Evolutionary conservation across 2,888 invertebrate genomes (phyloP).

Genomic region (Dicranocentrus wangi): DNA sequence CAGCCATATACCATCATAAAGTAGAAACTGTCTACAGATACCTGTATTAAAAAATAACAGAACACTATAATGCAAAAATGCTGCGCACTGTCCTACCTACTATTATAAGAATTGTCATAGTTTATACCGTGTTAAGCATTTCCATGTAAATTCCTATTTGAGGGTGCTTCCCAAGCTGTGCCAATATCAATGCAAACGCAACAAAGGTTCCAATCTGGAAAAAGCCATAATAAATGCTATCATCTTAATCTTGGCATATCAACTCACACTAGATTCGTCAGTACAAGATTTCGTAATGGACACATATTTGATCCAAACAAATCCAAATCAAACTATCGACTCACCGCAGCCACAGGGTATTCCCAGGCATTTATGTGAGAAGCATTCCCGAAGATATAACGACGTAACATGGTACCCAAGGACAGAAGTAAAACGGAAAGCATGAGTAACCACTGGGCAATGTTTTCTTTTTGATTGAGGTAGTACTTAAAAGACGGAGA

Average conservation of each 20-base stretch:
- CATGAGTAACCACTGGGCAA: neutral
- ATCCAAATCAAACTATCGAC: neutral
- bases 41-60: neutral
- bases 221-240: neutral
- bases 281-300: neutral
- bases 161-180: neutral
- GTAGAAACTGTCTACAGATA: neutral
- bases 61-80: neutral
- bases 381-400: neutral
- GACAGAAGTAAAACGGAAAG: neutral
- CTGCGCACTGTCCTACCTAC: too few relatives aligned
- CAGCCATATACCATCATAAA: neutral
- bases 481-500: neutral
- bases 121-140: constrained; percentile 8
- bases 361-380: neutral
- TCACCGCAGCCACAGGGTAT: constrained; percentile 13
- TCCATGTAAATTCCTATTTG: constrained; percentile 21
- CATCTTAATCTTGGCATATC: too few relatives aligned
- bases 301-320: too few relatives aligned
- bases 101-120: too few relatives aligned
- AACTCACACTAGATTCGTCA: neutral
- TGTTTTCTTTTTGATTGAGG: neutral
- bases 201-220: neutral
- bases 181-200: constrained; percentile 8
- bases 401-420: neutral